Evolutionary conservation across 1,140 invertebrate species (phyloP).

Genomic region (Drosophila kepulauana): DNA sequence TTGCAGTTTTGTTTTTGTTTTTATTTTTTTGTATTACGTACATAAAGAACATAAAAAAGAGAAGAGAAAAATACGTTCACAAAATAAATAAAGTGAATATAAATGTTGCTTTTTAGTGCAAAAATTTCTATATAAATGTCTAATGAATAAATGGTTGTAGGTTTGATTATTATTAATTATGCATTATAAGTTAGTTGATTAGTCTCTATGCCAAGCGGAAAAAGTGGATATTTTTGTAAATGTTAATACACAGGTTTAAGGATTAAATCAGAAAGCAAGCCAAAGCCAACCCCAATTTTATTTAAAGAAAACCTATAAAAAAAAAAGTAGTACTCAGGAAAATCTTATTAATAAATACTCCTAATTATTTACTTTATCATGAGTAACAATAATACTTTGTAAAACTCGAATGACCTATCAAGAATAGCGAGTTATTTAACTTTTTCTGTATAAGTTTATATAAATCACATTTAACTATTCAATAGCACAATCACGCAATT

Average conservation of each 20-base stretch:
- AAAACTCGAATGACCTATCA: too few species aligned
- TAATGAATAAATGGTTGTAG: background rate
- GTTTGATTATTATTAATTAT: background rate
- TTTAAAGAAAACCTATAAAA: background rate
- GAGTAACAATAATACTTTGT: too few species aligned
- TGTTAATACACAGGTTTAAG: background rate
- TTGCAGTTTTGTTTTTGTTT: constrained; percentile 40
- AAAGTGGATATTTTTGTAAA: background rate
- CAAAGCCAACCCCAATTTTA: background rate
- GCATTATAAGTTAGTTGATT: background rate
- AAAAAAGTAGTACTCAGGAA: background rate
- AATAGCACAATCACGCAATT: constrained; percentile 44
- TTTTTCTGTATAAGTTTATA: background rate
- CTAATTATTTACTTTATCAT: background rate
- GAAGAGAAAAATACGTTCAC: constrained; percentile 84
- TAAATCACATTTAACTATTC: background rate
- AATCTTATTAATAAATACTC: background rate
- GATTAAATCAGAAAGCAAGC: background rate
- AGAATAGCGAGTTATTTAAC: background rate
- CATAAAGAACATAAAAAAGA: constrained; percentile 79
- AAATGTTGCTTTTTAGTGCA: constrained; percentile 35
- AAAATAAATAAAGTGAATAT: constrained; percentile 79
- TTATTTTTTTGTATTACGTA: constrained; percentile 58
- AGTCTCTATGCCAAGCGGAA: background rate
- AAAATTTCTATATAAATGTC: background rate